phyloP scores from a whole-genome alignment of 2,797 vertebrate genomes.

The Trichosurus vulpecula region DNA sequence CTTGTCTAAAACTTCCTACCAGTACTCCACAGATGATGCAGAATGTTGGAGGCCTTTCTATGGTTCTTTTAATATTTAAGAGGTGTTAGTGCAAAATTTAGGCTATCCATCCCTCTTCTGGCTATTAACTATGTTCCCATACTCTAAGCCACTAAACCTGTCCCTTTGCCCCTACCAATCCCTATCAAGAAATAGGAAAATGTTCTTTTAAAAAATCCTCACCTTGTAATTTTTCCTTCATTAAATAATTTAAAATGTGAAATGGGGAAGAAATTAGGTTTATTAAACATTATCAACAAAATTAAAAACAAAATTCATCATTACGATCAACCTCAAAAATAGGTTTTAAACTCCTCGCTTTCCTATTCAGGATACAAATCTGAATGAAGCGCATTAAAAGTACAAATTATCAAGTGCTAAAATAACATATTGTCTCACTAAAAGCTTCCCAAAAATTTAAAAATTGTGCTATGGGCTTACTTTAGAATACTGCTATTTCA shows the following conservation, averaged over 20 bases:
- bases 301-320: not conserved
- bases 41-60: not conserved
- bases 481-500: not conserved
- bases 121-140: not conserved
- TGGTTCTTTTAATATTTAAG: not conserved
- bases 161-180: not conserved
- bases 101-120: not conserved
- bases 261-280: not conserved
- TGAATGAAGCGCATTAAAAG: not conserved
- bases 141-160: not conserved
- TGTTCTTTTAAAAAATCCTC: not conserved
- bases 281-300: not conserved
- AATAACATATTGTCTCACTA: not conserved
- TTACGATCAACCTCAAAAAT: not conserved
- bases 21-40: not conserved
- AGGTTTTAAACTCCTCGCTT: not conserved
- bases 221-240: not conserved
- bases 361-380: not conserved
- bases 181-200: not conserved
- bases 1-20: not conserved
- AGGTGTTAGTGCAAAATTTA: not conserved
- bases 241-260: not conserved
- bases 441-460: constrained; percentile 6
- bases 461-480: not conserved
- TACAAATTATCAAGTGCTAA: constrained; percentile 14